Percentiles rank a stretch among this genome's conserved stretches.
Conservation (phyloP, 2,888 invertebrate genomes). For the Agrotis clavis region DNA sequence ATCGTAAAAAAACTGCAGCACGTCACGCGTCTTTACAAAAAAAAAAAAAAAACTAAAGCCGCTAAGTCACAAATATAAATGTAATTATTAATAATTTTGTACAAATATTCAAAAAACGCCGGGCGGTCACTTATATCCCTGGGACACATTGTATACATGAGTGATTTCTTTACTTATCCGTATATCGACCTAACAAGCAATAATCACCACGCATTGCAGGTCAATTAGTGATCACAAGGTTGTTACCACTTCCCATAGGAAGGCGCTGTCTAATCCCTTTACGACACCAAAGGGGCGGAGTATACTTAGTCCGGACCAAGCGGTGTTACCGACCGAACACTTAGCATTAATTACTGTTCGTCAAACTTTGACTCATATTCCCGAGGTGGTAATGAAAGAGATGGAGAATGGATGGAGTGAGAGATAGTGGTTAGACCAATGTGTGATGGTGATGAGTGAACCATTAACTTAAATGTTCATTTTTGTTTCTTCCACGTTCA, state of each 20-base stretch:
- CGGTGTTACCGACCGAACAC: slow-evolving; percentile 33
- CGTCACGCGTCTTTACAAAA: no score
- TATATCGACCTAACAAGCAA: not conserved
- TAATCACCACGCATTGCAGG: slow-evolving; percentile 36
- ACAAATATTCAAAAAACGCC: no score
- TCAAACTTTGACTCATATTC: slow-evolving; percentile 25
- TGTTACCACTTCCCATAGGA: slow-evolving; percentile 35
- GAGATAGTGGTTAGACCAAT: not conserved
- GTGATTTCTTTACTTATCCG: not conserved
- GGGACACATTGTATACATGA: no score
- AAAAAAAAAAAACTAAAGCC: no score
- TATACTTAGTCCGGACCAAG: slow-evolving; percentile 29
- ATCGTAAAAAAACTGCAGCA: no score
- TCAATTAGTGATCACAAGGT: slow-evolving; percentile 35
- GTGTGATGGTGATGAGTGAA: no score
- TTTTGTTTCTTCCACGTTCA: no score
- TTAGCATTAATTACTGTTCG: slow-evolving; percentile 50
- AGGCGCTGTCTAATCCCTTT: slow-evolving; percentile 41
- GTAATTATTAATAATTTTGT: no score
- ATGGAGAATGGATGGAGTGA: not conserved
- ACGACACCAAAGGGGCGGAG: slow-evolving; percentile 57
- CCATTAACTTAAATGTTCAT: no score
- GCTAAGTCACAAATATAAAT: no score
- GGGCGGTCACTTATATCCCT: no score
- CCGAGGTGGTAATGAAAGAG: not conserved